A percentile compares a stretch with the other conserved stretches of the same genome.
phyloP scores from a whole-genome alignment of 2,797 vertebrate species.

The Lacerta viridis region DNA sequence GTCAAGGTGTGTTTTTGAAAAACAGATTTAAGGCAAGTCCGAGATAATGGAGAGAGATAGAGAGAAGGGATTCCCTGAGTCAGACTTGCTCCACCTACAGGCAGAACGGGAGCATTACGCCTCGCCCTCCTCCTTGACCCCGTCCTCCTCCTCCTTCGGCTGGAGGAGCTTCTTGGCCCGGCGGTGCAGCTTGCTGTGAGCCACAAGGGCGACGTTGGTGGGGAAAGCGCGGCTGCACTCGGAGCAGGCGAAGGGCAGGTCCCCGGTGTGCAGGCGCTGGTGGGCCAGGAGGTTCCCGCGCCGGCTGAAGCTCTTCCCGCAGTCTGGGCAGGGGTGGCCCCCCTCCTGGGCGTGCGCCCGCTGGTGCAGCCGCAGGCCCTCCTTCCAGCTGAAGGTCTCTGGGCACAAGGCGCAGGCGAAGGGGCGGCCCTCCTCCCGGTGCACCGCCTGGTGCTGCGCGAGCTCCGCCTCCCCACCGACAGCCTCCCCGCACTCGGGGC shows the following conservation, averaged over 20 bases:
- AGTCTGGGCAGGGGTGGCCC: slow-evolving; percentile 35
- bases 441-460: accelerated
- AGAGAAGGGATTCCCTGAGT: no score
- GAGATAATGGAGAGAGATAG: no score
- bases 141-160: background rate
- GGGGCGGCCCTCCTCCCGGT: slow-evolving; percentile 18
- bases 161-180: slow-evolving; percentile 21
- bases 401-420: slow-evolving; percentile 45
- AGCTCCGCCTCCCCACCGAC: background rate
- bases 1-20: no score
- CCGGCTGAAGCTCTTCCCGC: slow-evolving; percentile 58
- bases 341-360: slow-evolving; percentile 30
- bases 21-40: background rate
- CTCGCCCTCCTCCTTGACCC: background rate
- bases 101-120: background rate
- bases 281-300: slow-evolving; percentile 38
- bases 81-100: no score
- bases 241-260: slow-evolving; percentile 47
- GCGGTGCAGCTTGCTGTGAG: slow-evolving; percentile 25
- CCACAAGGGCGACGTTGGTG: slow-evolving; percentile 55
- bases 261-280: slow-evolving; percentile 44
- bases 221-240: slow-evolving; percentile 59
- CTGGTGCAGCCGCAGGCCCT: slow-evolving; percentile 48
- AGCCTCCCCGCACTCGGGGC: background rate
- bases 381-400: slow-evolving; percentile 50